Base-by-base conservation (phyloP, 2,888 invertebrate genomes). In the Fabriciana adippe region DNA sequence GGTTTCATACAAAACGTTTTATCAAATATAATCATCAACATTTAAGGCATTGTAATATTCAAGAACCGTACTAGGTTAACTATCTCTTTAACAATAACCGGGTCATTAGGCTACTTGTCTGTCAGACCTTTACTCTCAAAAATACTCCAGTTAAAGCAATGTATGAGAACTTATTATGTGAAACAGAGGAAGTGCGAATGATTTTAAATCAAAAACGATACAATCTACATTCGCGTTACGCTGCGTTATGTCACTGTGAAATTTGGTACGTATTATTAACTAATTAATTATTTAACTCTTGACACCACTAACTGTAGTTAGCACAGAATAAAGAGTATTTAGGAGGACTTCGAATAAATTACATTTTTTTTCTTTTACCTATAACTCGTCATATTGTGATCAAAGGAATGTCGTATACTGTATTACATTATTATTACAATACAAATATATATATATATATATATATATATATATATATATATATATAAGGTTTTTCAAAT, bases 171-270 rank as follows among this genome's bases (percentile, higher is more conserved):
- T 70, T 79, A 67, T 85, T 86, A 75, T 82, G 77, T 81, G 82
- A 86, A 61, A 71, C 74, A 76, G 76, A 86, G 85, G 86, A 87
- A 88, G 84, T 86, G 81, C 79, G 86, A 86, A 85, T 80, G 84
- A 85, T 84, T 85, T 79, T 75, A 81, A 81, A 86, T 84, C 81
- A 79, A 75, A 78, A 74, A 69, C 64, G 66, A 70, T 69, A 69
- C 66, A 59, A 67, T 66, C 66, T 54, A 60, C 59, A 45, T 57
- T 53, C 50, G 26, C 54, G 59, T 72, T 71, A 55, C 57, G 67
- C 55, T 21, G 21, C 31, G 63, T 71, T 71, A 71, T 69, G 71
- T 71, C 69, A 71, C 57, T 56, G 64, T 50, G 45, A 67, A 64
- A 65, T 65, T 64, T 48, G 65, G 59, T 66, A 54, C 48, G 65